These are phyloP conservation scores for Anodontia alba DNA, from an alignment of 2,888 invertebrate species.

Conservation along the genomic window DNA sequence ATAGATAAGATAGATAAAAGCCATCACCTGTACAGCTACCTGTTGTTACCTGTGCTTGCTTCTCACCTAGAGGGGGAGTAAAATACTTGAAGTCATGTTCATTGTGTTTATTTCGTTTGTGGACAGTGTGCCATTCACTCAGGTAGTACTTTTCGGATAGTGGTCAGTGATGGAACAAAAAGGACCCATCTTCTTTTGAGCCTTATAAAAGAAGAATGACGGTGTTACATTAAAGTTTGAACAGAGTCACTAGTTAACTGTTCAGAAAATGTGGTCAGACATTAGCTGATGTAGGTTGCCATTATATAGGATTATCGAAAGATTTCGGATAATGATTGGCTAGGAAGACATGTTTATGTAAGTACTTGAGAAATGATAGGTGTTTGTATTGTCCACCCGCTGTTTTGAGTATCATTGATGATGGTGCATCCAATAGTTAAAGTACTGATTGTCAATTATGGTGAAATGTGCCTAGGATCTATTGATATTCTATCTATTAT, in stretches of 20 bases:
- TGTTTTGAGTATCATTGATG: background rate
- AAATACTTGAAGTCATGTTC: slow-evolving; percentile 41
- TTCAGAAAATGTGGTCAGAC: background rate
- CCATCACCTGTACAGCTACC: slow-evolving; percentile 6
- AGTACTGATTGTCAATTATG: background rate
- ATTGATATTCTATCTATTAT: too few species aligned
- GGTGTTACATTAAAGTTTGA: background rate
- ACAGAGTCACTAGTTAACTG: background rate
- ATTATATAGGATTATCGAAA: slow-evolving; percentile 6
- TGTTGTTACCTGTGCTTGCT: background rate
- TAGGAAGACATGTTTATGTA: slow-evolving; percentile 2
- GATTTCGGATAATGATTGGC: slow-evolving; percentile 11
- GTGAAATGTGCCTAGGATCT: background rate
- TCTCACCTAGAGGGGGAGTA: slow-evolving; percentile 34
- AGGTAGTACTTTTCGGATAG: background rate
- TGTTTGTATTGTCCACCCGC: background rate
- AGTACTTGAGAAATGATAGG: slow-evolving; percentile 9
- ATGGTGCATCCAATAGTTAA: background rate
- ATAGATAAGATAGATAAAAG: background rate
- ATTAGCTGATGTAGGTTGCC: slow-evolving; percentile 2
- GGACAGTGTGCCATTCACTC: background rate
- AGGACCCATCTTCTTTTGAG: background rate
- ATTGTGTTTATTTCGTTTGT: slow-evolving; percentile 21
- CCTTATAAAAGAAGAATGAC: background rate
- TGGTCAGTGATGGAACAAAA: slow-evolving; percentile 11